A percentile compares a stretch with the other conserved stretches of the same genome.
Evolutionary conservation across 1,140 invertebrate species (phyloP).

Genomic region (Aphidius ervi): DNA sequence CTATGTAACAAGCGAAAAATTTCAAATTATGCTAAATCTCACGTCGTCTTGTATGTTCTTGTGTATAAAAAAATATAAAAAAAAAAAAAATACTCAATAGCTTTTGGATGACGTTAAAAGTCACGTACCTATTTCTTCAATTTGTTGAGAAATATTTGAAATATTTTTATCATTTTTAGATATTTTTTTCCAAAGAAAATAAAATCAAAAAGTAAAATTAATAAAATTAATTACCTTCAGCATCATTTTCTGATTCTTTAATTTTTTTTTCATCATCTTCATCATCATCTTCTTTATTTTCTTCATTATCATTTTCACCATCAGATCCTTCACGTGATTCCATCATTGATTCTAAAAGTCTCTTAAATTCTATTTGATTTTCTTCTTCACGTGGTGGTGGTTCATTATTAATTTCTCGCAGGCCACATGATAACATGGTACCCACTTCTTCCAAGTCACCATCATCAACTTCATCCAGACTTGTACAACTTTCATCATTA

Average conservation of each 20-base stretch:
- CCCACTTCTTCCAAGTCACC: conserved; percentile 10
- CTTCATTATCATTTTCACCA: conserved; percentile 27
- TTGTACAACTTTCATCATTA: conserved; percentile 26
- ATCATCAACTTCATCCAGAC: conserved; percentile 24
- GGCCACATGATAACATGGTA: conserved; percentile 2
- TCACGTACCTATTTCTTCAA: too few relatives aligned
- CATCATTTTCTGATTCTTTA: conserved; percentile 19
- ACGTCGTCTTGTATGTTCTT: too few relatives aligned
- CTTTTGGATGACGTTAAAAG: too few relatives aligned
- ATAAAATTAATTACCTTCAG: conserved; percentile 3
- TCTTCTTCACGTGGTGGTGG: conserved; percentile 32
- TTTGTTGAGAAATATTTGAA: too few relatives aligned
- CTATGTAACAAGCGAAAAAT: too few relatives aligned
- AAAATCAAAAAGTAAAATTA: background rate
- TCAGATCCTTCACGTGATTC: conserved; percentile 35
- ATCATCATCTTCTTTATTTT: conserved; percentile 25
- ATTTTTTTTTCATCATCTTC: conserved; percentile 23
- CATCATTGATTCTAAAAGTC: conserved; percentile 44
- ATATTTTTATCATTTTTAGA: too few relatives aligned
- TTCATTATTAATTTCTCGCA: conserved; percentile 6
- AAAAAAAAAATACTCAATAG: too few relatives aligned
- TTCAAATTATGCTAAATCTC: too few relatives aligned
- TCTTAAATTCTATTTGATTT: conserved; percentile 46
- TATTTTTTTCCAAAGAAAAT: background rate
- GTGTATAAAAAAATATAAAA: too few relatives aligned